These are phyloP conservation scores for Oreochromis tanganicae DNA, from an alignment of 2,113 vertebrate genomes.

Conservation along the genomic window DNA sequence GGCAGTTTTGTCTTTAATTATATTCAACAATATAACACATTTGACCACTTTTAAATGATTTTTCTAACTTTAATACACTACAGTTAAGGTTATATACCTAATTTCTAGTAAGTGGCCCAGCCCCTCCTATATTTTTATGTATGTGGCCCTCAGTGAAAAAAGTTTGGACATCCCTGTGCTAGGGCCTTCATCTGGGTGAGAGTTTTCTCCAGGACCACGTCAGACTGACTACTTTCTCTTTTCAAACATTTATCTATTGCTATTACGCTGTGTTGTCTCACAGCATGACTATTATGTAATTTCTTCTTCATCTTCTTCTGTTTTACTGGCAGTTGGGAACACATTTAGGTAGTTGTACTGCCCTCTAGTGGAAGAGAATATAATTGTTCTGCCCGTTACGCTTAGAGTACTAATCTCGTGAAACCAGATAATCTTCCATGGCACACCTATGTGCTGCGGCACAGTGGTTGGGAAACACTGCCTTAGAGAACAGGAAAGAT, in stretches of 20 bases:
- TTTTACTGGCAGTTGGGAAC: background rate
- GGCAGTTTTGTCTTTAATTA: no score
- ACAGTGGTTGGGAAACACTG: background rate
- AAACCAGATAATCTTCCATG: background rate
- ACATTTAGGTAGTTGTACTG: background rate
- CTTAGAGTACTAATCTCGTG: background rate
- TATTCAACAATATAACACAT: no score
- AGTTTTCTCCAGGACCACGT: background rate
- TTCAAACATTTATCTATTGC: no score
- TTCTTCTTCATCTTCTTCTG: background rate
- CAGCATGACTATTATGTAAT: background rate
- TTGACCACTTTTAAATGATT: no score
- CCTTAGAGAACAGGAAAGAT: background rate
- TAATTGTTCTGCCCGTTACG: background rate
- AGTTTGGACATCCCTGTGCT: background rate
- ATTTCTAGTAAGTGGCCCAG: no score
- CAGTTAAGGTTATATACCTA: no score
- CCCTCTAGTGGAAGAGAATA: background rate
- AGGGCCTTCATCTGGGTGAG: background rate
- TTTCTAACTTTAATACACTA: no score
- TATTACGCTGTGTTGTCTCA: no score
- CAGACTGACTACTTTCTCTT: background rate
- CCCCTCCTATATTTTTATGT: no score
- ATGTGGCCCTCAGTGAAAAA: no score
- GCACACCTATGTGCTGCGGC: background rate